phyloP scores from a whole-genome alignment of 2,797 vertebrate genomes.

The Scyliorhinus canicula region DNA sequence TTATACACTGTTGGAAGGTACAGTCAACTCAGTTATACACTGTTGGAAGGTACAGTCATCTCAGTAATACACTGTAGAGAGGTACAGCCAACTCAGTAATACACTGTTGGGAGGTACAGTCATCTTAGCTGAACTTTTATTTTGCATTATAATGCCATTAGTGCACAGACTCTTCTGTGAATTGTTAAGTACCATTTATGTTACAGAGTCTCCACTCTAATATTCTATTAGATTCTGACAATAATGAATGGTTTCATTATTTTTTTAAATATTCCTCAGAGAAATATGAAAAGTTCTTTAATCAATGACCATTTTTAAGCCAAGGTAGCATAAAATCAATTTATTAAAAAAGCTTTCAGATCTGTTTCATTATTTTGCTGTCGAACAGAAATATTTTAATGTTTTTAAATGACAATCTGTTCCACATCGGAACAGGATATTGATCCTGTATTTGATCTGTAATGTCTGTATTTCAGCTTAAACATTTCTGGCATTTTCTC shows the following conservation, averaged over 20 bases:
- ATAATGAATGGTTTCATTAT: constrained; percentile 34
- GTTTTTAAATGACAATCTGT: no score
- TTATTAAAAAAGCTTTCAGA: not conserved
- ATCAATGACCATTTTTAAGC: constrained; percentile 18
- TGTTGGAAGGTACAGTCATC: not conserved
- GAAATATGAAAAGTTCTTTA: constrained; percentile 7
- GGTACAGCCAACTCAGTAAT: not conserved
- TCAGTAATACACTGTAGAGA: no score
- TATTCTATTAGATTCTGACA: constrained; percentile 28
- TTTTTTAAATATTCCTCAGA: not conserved
- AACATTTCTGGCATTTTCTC: not conserved
- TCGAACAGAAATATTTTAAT: not conserved
- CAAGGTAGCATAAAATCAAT: constrained; percentile 22
- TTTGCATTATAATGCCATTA: not conserved
- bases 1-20: no score
- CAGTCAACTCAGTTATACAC: no score
- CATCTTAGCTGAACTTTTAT: not conserved
- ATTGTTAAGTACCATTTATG: not conserved
- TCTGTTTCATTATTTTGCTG: constrained; percentile 26
- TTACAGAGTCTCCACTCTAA: not conserved
- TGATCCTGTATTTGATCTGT: not conserved
- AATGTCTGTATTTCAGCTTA: not conserved
- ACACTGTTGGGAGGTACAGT: no score
- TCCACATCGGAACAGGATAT: not conserved
- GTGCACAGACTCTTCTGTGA: not conserved